phyloP scores from a whole-genome alignment of 2,888 invertebrate species.

The Epinotia ramella region DNA sequence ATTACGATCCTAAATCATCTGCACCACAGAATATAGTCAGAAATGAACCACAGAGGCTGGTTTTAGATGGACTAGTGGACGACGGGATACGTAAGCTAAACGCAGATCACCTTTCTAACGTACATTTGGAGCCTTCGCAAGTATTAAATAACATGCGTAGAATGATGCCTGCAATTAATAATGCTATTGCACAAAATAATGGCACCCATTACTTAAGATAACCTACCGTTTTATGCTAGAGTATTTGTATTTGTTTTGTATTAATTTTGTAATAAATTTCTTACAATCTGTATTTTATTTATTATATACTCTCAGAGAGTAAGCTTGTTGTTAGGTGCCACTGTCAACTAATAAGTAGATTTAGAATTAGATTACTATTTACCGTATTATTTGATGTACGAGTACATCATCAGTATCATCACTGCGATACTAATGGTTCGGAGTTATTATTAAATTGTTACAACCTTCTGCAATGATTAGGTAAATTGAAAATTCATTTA shows the following conservation, averaged over 20 bases:
- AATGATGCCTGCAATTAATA: neutral
- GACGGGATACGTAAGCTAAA: constrained; percentile 4
- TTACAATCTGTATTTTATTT: neutral
- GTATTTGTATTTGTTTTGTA: constrained; percentile 1
- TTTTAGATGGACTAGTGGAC: neutral
- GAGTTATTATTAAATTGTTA: neutral
- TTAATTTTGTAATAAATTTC: constrained; percentile 6
- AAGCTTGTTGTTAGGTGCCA: neutral
- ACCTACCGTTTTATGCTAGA: neutral
- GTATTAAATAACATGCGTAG: neutral
- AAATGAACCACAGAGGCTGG: neutral
- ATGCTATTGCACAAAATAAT: constrained; percentile 18
- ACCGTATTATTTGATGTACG: neutral
- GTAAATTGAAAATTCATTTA: neutral
- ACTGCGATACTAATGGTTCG: neutral
- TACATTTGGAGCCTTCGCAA: neutral
- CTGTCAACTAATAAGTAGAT: too few species aligned
- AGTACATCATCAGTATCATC: too few species aligned
- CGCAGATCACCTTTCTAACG: neutral
- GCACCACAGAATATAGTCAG: neutral
- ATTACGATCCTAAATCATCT: constrained; percentile 48
- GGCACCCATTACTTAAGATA: neutral
- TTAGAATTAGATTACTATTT: neutral
- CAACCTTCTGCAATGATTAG: too few species aligned
- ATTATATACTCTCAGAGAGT: neutral